phyloP scores from a whole-genome alignment of 2,113 vertebrate species.

The Daboia siamensis region DNA sequence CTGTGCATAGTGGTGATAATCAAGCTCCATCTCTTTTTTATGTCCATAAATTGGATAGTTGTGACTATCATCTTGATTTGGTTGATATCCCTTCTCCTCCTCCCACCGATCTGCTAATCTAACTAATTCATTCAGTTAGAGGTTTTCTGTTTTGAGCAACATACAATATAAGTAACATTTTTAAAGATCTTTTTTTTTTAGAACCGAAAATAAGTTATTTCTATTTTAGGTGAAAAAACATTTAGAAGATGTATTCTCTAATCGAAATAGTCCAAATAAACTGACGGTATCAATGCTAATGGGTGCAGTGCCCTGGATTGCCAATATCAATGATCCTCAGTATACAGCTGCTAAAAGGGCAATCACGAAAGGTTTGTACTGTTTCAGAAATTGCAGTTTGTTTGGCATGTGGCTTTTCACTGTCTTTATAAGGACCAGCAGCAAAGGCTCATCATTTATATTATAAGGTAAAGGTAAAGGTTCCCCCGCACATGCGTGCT shows the following conservation, averaged over 20 bases:
- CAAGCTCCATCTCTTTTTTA: background rate
- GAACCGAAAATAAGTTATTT: background rate
- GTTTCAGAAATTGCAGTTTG: background rate
- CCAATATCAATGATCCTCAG: constrained; percentile 66
- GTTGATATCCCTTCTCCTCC: background rate
- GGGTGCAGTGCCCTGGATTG: constrained; percentile 79
- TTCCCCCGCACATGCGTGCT: too few relatives aligned
- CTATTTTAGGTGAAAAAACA: constrained; percentile 67
- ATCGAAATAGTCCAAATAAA: constrained; percentile 84
- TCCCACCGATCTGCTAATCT: background rate
- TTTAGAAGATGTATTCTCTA: constrained; percentile 78
- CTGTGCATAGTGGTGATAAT: background rate
- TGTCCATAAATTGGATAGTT: background rate
- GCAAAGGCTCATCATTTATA: background rate
- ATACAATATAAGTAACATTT: background rate
- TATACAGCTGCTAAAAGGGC: constrained; percentile 83
- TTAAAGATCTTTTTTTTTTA: background rate
- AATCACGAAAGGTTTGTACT: constrained; percentile 75
- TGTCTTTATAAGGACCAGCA: background rate
- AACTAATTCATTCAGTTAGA: background rate
- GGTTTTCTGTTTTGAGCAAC: background rate
- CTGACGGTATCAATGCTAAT: constrained; percentile 79
- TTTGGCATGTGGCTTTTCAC: background rate
- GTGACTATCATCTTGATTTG: background rate
- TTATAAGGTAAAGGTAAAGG: too few relatives aligned